Conservation (phyloP, 1,140 invertebrate genomes). For the Drosophila lowei region DNA sequence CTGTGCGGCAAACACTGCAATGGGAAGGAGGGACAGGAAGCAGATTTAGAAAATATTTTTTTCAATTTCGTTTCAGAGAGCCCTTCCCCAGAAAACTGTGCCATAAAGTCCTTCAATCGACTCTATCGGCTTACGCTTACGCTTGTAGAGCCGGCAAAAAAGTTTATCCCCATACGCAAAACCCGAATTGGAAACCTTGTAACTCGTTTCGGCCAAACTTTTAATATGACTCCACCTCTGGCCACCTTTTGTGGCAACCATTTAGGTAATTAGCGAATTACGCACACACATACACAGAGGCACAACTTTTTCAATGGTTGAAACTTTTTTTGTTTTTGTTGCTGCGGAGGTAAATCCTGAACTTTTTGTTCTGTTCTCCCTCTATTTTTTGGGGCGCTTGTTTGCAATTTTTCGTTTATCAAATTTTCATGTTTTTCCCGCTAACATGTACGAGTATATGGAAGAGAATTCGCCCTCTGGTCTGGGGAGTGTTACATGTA, state of each 20-base stretch:
- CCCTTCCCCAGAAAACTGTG: conserved; percentile 7
- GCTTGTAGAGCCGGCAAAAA: conserved; percentile 13
- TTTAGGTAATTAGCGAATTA: conserved; percentile 78
- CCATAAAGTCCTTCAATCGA: conserved; percentile 42
- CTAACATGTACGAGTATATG: background rate
- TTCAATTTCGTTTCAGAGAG: conserved; percentile 1
- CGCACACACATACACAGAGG: conserved; percentile 34
- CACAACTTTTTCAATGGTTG: conserved; percentile 20
- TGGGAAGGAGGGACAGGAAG: too few species aligned
- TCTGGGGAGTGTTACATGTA: conserved; percentile 6
- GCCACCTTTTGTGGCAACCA: conserved; percentile 54
- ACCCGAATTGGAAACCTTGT: conserved; percentile 43
- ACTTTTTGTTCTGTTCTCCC: conserved; percentile 49
- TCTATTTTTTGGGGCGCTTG: conserved; percentile 26
- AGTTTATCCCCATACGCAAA: conserved; percentile 13
- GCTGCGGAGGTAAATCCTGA: conserved; percentile 46
- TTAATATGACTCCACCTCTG: conserved; percentile 16
- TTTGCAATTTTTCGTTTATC: conserved; percentile 71
- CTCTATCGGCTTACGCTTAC: conserved; percentile 2
- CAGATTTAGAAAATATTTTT: background rate
- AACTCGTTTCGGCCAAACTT: conserved; percentile 43
- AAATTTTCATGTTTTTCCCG: conserved; percentile 73
- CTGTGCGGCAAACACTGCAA: conserved; percentile 72
- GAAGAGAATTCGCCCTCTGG: conserved; percentile 1
- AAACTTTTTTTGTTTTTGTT: conserved; percentile 10